Evolutionary conservation across 2,797 vertebrate species (phyloP).

Genomic region (Sebastes dallii): DNA sequence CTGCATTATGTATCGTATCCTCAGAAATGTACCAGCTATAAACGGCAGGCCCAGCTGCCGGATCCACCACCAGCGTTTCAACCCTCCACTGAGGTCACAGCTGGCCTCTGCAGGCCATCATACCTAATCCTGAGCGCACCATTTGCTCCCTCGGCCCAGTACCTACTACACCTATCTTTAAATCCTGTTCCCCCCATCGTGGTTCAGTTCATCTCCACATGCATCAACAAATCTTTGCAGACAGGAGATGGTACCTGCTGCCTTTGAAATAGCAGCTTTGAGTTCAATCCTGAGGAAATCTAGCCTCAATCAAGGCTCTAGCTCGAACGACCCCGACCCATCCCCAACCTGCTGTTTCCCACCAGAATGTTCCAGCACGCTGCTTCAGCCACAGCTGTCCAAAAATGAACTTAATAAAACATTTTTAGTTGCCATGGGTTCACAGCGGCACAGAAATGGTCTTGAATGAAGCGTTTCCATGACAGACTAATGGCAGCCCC

Average conservation of each 20-base stretch:
- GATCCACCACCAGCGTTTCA: slow-evolving; percentile 7
- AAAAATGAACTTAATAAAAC: slow-evolving; percentile 22
- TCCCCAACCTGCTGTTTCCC: slow-evolving; percentile 17
- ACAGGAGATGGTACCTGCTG: slow-evolving; percentile 35
- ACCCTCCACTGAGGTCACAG: slow-evolving; percentile 28
- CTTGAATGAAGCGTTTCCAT: slow-evolving; percentile 13
- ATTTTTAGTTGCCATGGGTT: slow-evolving; percentile 11
- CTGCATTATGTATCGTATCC: slow-evolving; percentile 41
- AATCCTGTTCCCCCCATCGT: slow-evolving; percentile 22
- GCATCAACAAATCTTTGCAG: slow-evolving; percentile 54
- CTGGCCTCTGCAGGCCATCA: slow-evolving; percentile 13
- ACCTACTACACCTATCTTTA: slow-evolving; percentile 25
- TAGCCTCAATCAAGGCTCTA: slow-evolving; percentile 29
- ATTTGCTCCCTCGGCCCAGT: slow-evolving; percentile 17
- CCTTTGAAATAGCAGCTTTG: slow-evolving; percentile 47
- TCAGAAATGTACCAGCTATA: slow-evolving; percentile 38
- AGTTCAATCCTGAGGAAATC: slow-evolving; percentile 34
- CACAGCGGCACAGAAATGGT: background rate
- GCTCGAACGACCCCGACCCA: slow-evolving; percentile 9
- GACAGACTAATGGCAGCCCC: slow-evolving; percentile 15
- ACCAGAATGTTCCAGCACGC: slow-evolving; percentile 5
- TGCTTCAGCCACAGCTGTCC: slow-evolving; percentile 8
- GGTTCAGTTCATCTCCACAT: slow-evolving; percentile 54
- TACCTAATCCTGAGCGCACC: slow-evolving; percentile 9
- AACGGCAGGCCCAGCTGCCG: slow-evolving; percentile 11